Percentiles rank a stretch among this genome's conserved stretches.
Conservation (phyloP, 2,113 vertebrate species). For the Centropus unirufus region DNA sequence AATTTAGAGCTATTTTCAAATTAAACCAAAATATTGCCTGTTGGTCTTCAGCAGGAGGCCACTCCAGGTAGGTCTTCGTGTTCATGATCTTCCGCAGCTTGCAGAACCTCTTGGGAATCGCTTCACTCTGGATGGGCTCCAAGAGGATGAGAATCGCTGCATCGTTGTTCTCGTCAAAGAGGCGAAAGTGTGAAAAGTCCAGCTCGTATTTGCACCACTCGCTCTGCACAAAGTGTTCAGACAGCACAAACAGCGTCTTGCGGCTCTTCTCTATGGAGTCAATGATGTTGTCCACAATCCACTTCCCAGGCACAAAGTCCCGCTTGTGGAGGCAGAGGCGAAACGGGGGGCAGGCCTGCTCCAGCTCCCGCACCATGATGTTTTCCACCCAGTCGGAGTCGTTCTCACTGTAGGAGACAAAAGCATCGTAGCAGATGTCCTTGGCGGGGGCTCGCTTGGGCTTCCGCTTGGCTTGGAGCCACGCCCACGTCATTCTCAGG, state of each 20-base stretch:
- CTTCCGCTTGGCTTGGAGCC: constrained; percentile 88
- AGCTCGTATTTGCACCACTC: no score
- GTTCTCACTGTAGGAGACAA: constrained; percentile 91
- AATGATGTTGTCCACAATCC: no score
- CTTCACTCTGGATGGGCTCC: constrained; percentile 84
- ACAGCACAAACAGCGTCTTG: no score
- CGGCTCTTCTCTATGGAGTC: no score
- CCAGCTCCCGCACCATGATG: constrained; percentile 85
- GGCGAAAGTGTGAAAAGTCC: no score
- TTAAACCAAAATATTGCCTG: constrained; percentile 83
- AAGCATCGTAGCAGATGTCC: constrained; percentile 82
- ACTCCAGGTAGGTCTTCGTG: constrained; percentile 89
- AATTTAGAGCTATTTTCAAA: constrained; percentile 79
- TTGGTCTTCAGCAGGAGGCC: constrained; percentile 78
- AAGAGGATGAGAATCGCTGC: constrained; percentile 77
- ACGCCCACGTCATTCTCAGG: constrained; percentile 87
- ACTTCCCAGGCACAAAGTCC: no score
- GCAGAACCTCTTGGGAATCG: constrained; percentile 88
- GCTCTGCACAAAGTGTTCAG: no score
- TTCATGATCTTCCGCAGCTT: constrained; percentile 87
- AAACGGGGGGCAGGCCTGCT: constrained; percentile 73
- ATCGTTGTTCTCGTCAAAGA: no score
- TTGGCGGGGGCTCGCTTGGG: background rate
- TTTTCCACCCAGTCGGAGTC: constrained; percentile 90
- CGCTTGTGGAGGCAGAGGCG: constrained; percentile 46